Conservation (phyloP, 2,888 invertebrate species). For the Heliconius erato region DNA sequence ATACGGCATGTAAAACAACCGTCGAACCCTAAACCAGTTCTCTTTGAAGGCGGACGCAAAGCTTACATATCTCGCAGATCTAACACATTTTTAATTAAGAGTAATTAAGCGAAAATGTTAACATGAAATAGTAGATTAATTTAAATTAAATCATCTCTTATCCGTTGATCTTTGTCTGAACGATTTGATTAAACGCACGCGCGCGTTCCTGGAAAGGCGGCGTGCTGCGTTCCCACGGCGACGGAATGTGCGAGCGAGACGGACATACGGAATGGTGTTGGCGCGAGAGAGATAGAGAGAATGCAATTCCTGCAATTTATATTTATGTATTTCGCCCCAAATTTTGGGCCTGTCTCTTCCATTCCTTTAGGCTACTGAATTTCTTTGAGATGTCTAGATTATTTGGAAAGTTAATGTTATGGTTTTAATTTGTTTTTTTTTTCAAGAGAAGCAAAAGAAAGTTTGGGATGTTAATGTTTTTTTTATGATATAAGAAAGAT, state of each 20-base stretch:
- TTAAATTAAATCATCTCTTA: constrained; percentile 49
- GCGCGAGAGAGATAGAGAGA: constrained; percentile 54
- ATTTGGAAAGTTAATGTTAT: constrained; percentile 13
- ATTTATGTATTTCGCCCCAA: constrained; percentile 63
- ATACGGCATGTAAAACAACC: background rate
- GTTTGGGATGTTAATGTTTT: background rate
- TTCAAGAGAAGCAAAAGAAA: background rate
- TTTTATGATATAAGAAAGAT: background rate
- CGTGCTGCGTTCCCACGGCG: constrained; percentile 80
- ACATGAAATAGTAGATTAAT: constrained; percentile 46
- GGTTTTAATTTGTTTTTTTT: background rate
- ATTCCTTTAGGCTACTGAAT: constrained; percentile 21
- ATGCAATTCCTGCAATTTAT: constrained; percentile 61
- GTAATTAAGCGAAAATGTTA: constrained; percentile 47
- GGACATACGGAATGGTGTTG: constrained; percentile 54
- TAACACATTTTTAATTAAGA: constrained; percentile 44
- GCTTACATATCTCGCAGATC: constrained; percentile 24
- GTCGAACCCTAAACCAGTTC: background rate
- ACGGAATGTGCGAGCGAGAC: constrained; percentile 67
- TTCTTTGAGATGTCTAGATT: constrained; percentile 17
- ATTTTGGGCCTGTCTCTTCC: constrained; percentile 42
- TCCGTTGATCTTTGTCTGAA: constrained; percentile 59
- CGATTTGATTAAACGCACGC: constrained; percentile 76
- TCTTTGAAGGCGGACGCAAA: constrained; percentile 6
- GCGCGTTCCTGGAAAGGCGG: constrained; percentile 76